Conservation (phyloP, 1,140 invertebrate genomes). For the Anastatus disparis region DNA sequence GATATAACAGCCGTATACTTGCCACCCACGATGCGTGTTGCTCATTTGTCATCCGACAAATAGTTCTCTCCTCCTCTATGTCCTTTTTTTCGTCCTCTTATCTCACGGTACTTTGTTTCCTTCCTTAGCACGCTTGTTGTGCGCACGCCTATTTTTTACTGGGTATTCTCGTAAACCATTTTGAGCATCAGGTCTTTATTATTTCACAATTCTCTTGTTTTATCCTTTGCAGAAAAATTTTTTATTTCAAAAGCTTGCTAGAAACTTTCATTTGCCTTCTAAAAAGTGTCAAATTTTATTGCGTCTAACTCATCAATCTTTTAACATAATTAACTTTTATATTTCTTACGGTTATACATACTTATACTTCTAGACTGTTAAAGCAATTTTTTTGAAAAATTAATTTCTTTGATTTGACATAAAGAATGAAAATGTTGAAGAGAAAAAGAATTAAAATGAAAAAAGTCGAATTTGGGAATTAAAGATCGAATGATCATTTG, state of each 20-base stretch:
- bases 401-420: too few relatives aligned
- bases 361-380: background rate
- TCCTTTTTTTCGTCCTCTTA: conserved; percentile 20
- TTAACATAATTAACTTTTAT: background rate
- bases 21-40: conserved; percentile 66
- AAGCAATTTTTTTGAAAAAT: too few relatives aligned
- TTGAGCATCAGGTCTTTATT: too few relatives aligned
- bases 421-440: too few relatives aligned
- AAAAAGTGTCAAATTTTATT: background rate
- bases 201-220: too few relatives aligned
- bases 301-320: background rate
- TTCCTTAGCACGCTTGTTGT: background rate
- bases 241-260: too few relatives aligned
- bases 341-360: background rate
- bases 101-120: background rate
- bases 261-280: too few relatives aligned
- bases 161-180: too few relatives aligned
- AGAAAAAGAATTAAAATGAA: background rate
- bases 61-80: conserved; percentile 49
- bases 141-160: conserved; percentile 12
- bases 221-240: too few relatives aligned
- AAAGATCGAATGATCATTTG: background rate
- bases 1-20: too few relatives aligned
- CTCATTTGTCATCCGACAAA: conserved; percentile 68
- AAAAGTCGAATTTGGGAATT: background rate